Conservation (phyloP, 2,888 invertebrate genomes). For the Melanostoma scalare region DNA sequence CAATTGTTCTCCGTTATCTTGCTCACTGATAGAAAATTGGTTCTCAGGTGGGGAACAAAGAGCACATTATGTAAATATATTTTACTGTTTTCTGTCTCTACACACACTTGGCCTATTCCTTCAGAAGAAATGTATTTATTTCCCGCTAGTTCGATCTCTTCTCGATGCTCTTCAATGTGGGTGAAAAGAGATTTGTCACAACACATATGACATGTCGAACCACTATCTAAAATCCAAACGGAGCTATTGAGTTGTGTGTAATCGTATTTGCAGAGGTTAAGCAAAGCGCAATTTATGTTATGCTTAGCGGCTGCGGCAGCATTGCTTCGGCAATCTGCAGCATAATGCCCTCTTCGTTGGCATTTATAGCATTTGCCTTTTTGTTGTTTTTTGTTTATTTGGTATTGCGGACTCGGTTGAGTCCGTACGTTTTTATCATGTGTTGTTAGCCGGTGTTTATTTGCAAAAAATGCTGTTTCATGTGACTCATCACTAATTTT, state of each 20-base stretch:
- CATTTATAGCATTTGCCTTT: constrained; percentile 43
- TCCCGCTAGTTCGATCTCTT: no score
- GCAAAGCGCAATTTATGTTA: constrained; percentile 22
- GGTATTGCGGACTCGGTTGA: not conserved
- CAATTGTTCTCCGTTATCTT: constrained; percentile 33
- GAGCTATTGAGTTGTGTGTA: constrained; percentile 17
- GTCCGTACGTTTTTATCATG: no score
- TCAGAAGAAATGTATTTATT: no score
- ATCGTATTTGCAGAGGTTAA: constrained; percentile 5
- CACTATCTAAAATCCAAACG: constrained; percentile 22
- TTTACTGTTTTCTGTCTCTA: constrained; percentile 6
- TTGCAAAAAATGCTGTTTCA: constrained; percentile 42
- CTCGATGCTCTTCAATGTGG: no score
- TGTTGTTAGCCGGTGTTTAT: not conserved
- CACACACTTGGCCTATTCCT: constrained; percentile 18
- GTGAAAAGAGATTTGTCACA: no score
- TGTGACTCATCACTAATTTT: constrained; percentile 9
- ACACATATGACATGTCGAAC: no score
- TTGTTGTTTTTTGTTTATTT: constrained; percentile 5
- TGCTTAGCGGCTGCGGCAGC: not conserved
- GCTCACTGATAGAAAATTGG: constrained; percentile 39
- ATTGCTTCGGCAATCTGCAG: not conserved
- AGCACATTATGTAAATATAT: constrained; percentile 26
- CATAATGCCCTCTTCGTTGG: constrained; percentile 38
- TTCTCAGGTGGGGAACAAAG: not conserved